Evolutionary conservation across 1,140 invertebrate species (phyloP).

Genomic region (Penaeus vannamei): DNA sequence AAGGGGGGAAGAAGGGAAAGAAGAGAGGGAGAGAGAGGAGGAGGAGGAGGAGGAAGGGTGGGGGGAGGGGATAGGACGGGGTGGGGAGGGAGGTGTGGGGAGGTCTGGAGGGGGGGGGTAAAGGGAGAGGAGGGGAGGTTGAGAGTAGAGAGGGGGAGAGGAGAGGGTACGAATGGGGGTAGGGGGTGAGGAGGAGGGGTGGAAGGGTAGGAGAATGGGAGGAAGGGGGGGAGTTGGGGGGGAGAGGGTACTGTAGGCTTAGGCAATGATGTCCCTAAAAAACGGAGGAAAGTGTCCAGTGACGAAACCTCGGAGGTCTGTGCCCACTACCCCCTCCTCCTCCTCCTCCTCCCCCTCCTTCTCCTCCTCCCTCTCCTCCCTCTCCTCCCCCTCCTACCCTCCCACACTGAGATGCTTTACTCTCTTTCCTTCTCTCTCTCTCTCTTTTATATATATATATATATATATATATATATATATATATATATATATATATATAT

Average conservation of each 20-base stretch:
- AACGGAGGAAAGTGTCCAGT: too few species aligned
- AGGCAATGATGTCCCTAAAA: too few species aligned
- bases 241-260: not conserved
- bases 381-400: not conserved
- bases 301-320: not conserved
- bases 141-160: too few species aligned
- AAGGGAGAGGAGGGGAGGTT: constrained; percentile 17
- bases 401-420: too few species aligned
- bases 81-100: not conserved
- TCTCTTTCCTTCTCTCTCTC: not conserved
- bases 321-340: not conserved
- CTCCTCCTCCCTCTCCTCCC: not conserved
- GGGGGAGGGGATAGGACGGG: not conserved
- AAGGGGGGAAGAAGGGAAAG: not conserved
- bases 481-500: too few species aligned
- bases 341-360: not conserved
- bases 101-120: not conserved
- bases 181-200: too few species aligned
- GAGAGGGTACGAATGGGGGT: too few species aligned
- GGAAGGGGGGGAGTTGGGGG: constrained; percentile 18
- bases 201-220: not conserved
- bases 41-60: too few species aligned
- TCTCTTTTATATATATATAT: not conserved
- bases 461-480: too few species aligned
- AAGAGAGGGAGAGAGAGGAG: not conserved